phyloP scores from a whole-genome alignment of 2,113 vertebrate species.

The Anser brachyrhynchus region DNA sequence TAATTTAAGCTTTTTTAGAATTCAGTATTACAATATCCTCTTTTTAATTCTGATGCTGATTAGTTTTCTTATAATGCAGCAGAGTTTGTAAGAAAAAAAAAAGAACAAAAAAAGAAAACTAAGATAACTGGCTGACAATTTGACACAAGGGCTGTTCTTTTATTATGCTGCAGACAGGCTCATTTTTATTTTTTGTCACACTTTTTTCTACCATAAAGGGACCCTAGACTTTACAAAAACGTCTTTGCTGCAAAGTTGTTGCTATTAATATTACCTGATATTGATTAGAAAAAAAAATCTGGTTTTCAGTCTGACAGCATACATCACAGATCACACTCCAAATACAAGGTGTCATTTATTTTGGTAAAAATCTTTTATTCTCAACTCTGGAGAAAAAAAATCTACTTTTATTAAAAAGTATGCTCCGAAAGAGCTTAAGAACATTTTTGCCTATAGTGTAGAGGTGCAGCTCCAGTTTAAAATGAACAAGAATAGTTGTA shows the following conservation, averaged over 20 bases:
- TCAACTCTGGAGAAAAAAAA: slow-evolving; percentile 12
- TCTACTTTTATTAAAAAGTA: neutral
- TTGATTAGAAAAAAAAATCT: neutral
- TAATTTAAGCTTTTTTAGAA: slow-evolving; percentile 31
- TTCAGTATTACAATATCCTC: neutral
- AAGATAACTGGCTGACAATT: neutral
- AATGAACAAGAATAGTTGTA: neutral
- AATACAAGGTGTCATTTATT: neutral
- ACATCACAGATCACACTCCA: neutral
- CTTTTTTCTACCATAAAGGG: neutral
- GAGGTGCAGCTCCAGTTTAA: neutral
- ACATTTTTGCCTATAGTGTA: neutral
- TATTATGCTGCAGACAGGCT: neutral
- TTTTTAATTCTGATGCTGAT: slow-evolving; percentile 23
- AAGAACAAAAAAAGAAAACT: neutral
- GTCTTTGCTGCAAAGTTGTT: neutral
- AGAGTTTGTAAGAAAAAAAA: slow-evolving; percentile 11
- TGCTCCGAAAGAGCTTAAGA: neutral
- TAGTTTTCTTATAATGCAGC: slow-evolving; percentile 1
- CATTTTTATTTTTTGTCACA: neutral
- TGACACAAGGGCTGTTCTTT: neutral
- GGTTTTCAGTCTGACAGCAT: neutral
- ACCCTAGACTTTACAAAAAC: neutral
- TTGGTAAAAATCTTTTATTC: neutral
- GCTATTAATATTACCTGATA: neutral